Evolutionary conservation across 2,797 vertebrate species (phyloP).

Genomic region (Silurus aristotelis): DNA sequence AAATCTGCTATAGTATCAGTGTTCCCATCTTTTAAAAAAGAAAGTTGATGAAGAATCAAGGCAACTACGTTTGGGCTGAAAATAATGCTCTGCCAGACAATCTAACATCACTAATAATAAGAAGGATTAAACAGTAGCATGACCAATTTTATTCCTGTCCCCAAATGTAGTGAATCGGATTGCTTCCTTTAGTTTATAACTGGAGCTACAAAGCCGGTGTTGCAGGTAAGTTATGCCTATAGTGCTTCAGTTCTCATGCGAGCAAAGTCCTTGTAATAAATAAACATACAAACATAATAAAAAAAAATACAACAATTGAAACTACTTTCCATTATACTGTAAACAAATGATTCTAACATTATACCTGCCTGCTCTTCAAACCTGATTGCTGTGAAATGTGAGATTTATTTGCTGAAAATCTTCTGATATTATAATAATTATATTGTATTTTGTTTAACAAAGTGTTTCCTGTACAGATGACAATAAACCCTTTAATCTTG

Average conservation of each 20-base stretch:
- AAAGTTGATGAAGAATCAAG: neutral
- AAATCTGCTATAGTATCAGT: slow-evolving; percentile 19
- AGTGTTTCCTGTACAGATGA: too few relatives aligned
- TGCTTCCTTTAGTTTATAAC: neutral
- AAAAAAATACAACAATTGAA: too few relatives aligned
- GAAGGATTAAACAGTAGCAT: neutral
- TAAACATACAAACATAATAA: neutral
- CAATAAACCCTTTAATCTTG: too few relatives aligned
- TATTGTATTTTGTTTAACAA: too few relatives aligned
- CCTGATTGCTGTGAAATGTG: neutral
- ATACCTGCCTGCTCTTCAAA: neutral
- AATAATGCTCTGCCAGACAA: neutral
- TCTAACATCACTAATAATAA: slow-evolving; percentile 4
- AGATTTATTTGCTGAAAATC: neutral
- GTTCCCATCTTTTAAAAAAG: neutral
- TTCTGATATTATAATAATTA: neutral
- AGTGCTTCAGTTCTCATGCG: neutral
- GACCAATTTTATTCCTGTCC: neutral
- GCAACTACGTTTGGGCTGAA: neutral
- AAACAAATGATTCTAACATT: too few relatives aligned
- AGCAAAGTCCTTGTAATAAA: neutral
- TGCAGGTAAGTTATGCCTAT: neutral
- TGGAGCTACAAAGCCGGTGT: neutral
- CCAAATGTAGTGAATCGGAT: neutral
- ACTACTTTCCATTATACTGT: too few relatives aligned